Evolutionary conservation across 2,888 invertebrate genomes (phyloP), one percentile per base, ranked within the genome.

Genomic region (Tetramorium bicarinatum): DNA sequence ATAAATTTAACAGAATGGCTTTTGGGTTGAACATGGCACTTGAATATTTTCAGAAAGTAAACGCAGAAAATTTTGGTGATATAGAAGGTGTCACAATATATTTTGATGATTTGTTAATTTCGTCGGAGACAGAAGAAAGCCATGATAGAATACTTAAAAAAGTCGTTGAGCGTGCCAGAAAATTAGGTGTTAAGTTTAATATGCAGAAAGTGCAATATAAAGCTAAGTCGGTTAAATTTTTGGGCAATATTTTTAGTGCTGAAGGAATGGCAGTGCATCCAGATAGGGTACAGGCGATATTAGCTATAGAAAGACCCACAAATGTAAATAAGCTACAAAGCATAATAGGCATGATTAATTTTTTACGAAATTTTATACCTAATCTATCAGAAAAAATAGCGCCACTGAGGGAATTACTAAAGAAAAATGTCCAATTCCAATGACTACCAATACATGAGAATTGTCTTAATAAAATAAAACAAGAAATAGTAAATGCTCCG

Each of bases 311-410:
- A 56, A 56, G 56, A 9, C 56, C 25, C 4, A 25, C 56, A 21
- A 56, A 56, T 25, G 3, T 25, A 21, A 56, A 11, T 9, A 56
- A 56, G 13, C 9, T 56, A 56, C 56, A 56, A 56, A 56, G 21
- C 25, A 56, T 56, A 56, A 56, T 56, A 56, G 25, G 21, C 25
- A 25, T 56, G 56, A 56, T 56, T 56, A 56, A 56, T 56, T 56
- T 25, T 44, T 44, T 44, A 13, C 11, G 13, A 13, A 44, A 44
- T 44, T 44, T 44, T 44, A 13, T 44, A 13, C 11, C 44, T 44
- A 44, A 44, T 44, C 11, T 44, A 44, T 44, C 44, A 3, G 13
- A 44, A 44, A 44, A 44, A 61, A 34, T 61, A 34, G 29, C 61
- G 29, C 61, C 29, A 61, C 29, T 61, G 34, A 29, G 29, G 7